These are phyloP conservation scores for Lutjanus argentimaculatus DNA, from an alignment of 2,797 vertebrate genomes.

Conservation along the genomic window DNA sequence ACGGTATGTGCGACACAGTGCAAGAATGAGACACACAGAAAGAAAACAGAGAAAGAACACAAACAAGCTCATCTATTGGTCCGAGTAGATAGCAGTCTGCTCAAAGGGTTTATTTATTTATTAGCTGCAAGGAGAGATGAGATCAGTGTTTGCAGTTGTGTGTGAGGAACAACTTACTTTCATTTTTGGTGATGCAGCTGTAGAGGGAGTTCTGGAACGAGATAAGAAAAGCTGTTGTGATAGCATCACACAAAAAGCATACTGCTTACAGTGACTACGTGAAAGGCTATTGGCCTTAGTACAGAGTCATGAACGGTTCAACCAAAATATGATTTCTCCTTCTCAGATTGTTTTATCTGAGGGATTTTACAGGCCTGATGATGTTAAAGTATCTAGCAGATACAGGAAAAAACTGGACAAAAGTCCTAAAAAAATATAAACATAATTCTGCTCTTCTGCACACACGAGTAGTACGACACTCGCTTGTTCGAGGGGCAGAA, in stretches of 20 bases:
- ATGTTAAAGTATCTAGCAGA: background rate
- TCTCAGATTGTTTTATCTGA: background rate
- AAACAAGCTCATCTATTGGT: conserved; percentile 11
- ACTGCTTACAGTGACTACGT: background rate
- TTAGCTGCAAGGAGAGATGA: conserved; percentile 9
- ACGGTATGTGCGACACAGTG: background rate
- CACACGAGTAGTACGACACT: no score
- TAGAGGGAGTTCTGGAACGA: conserved; percentile 94
- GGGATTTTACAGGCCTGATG: background rate
- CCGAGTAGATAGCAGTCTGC: background rate
- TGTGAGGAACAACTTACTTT: conserved; percentile 90
- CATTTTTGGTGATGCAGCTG: conserved; percentile 99
- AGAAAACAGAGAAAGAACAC: conserved; percentile 1
- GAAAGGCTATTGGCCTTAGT: background rate
- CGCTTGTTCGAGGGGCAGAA: no score
- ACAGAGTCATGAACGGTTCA: background rate
- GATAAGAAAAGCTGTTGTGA: conserved; percentile 35
- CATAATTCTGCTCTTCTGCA: no score
- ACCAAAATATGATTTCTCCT: background rate
- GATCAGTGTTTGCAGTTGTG: conserved; percentile 9
- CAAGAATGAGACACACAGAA: background rate
- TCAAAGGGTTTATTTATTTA: conserved; percentile 20
- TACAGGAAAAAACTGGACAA: background rate
- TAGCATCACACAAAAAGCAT: background rate
- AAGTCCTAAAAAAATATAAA: background rate